These are phyloP conservation scores for Micrastur ruficollis DNA, from an alignment of 2,797 vertebrate species.

Conservation along the genomic window DNA sequence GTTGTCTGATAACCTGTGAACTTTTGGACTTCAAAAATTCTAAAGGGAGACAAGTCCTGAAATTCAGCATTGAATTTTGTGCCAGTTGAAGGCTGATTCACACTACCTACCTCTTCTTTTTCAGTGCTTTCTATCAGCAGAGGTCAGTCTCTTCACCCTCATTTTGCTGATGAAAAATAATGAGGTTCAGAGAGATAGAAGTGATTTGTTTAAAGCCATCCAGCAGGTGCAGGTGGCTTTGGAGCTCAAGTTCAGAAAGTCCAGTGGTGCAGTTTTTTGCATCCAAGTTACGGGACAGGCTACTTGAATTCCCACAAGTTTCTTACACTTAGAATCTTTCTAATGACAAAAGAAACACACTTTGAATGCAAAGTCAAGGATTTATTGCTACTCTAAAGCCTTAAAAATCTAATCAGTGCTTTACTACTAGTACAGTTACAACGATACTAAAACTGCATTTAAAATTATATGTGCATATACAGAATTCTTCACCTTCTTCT, in stretches of 20 bases:
- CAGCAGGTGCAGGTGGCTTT: background rate
- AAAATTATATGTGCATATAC: background rate
- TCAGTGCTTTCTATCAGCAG: background rate
- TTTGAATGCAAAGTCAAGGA: background rate
- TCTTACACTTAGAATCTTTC: background rate
- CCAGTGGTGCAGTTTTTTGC: background rate
- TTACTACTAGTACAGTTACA: background rate
- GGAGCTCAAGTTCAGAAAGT: background rate
- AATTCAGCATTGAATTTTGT: background rate
- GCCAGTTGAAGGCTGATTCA: background rate
- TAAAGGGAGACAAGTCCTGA: background rate
- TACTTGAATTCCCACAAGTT: background rate
- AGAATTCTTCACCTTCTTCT: background rate
- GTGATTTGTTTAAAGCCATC: background rate
- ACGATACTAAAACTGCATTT: background rate
- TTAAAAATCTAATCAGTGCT: background rate
- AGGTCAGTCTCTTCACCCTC: background rate
- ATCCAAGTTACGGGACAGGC: background rate
- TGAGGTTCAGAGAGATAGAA: background rate
- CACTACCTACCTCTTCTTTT: background rate
- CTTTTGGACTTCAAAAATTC: background rate
- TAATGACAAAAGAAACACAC: background rate
- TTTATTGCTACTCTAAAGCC: background rate
- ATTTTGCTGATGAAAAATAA: constrained; percentile 17
- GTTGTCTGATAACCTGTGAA: background rate